Conservation (phyloP, 2,113 vertebrate genomes). For the Apteryx mantelli region DNA sequence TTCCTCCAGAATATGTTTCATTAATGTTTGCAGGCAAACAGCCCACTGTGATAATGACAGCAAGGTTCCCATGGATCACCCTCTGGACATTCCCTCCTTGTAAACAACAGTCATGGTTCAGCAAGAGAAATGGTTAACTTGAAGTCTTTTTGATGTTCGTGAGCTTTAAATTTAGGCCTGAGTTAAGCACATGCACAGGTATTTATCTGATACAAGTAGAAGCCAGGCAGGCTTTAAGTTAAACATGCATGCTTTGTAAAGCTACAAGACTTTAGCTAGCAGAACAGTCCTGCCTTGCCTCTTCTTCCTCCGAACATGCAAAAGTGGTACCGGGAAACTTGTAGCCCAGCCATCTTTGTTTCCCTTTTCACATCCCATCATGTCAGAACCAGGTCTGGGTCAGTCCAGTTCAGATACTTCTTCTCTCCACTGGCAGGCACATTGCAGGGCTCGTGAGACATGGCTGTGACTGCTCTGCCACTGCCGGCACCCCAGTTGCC, state of each 20-base stretch:
- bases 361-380: neutral
- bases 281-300: fast-evolving
- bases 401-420: neutral
- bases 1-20: neutral
- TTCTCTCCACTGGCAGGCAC: neutral
- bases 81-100: neutral
- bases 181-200: neutral
- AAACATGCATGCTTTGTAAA: neutral
- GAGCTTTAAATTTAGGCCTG: neutral
- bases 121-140: neutral
- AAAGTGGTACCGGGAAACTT: fast-evolving
- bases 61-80: neutral
- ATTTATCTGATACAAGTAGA: neutral
- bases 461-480: neutral
- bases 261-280: neutral
- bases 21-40: neutral
- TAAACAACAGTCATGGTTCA: neutral
- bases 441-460: fast-evolving
- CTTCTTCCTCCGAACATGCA: neutral
- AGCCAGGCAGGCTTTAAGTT: neutral
- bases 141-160: neutral
- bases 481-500: neutral
- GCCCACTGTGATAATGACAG: fast-evolving
- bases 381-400: neutral
- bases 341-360: neutral